Evolutionary conservation across 30 jellyfish, hydroid and myxozoan genomes (phyloP), one percentile per base, ranked within the genome.

Genomic region (Phacellophora camtschatica): DNA sequence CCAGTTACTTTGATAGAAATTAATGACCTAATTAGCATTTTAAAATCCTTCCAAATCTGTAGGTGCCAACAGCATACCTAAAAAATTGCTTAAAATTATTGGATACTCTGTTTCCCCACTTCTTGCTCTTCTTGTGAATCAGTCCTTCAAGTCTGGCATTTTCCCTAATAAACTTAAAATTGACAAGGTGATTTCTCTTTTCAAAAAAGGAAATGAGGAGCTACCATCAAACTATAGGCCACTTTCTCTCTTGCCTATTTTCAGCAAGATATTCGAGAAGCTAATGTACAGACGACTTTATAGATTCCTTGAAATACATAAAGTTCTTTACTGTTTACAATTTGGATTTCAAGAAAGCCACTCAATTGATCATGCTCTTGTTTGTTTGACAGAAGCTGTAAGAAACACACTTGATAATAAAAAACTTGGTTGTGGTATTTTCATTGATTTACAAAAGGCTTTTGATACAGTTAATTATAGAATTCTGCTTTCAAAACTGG

Each of bases 51-150:
- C 82, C 0, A 80, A 80, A 53, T 65, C 92, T 80, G 46, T 39
- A 7, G 88, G 92, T 34, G 83, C 85, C n/a, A n/a, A n/a, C 5
- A 71, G 83, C 29, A 35, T 77, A 29, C 90, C 90, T 5, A 66
- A 27, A 59, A 66, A 65, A 46, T 46, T 80, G 39, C 88, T 80
- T 16, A 37, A 80, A 65, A 46, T 80, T 39, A 28, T 65, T 58
- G 76, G 53, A 43, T 15, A 36, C 58, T 42, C 66, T 15, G 81
- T 80, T 24, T 27, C 88, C 9, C 76, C 66, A 33, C 76, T 74
- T 25, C 88, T 64, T 41, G 82, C 92, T 4, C 58, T 4, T 11
- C 80, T 80, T 45, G 67, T 49, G 8, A 80, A 65, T 35, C 81
- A 23, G 66, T 36, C 81, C 22, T 66, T 67, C 65, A 31, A 25